Conservation (phyloP, 2,113 vertebrate species). For the Psilopogon haemacephalus region DNA sequence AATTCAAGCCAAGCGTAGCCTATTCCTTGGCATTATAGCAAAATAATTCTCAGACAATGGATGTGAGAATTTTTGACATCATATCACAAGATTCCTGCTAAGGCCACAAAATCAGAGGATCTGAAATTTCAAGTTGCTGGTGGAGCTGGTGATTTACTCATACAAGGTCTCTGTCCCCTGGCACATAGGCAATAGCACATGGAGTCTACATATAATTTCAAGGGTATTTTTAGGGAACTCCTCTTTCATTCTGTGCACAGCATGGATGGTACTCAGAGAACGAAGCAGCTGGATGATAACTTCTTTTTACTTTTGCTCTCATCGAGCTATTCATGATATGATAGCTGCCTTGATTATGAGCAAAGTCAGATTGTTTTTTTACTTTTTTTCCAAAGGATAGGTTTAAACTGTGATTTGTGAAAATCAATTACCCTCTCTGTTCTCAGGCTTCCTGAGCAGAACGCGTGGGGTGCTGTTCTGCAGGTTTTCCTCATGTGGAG, state of each 20-base stretch:
- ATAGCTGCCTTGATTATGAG: background rate
- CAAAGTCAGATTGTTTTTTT: background rate
- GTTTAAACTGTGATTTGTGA: conserved; percentile 1
- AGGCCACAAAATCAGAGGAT: background rate
- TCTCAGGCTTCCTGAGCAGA: background rate
- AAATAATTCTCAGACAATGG: background rate
- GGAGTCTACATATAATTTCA: background rate
- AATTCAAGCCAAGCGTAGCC: background rate
- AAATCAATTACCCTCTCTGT: background rate
- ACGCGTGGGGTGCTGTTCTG: background rate
- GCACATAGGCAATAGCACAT: background rate
- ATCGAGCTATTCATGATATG: background rate
- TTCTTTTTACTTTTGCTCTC: background rate
- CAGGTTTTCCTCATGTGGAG: background rate
- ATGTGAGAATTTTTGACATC: background rate
- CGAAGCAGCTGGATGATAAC: background rate
- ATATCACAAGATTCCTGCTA: background rate
- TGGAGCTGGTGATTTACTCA: background rate
- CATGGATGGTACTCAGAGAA: background rate
- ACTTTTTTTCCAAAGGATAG: background rate
- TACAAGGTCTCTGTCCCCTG: background rate
- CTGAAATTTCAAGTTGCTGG: background rate
- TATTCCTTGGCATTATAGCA: background rate
- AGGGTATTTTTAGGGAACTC: background rate
- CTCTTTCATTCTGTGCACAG: background rate